These are phyloP conservation scores for Siniperca knerii DNA, from an alignment of 2,113 vertebrate species.

Conservation along the genomic window DNA sequence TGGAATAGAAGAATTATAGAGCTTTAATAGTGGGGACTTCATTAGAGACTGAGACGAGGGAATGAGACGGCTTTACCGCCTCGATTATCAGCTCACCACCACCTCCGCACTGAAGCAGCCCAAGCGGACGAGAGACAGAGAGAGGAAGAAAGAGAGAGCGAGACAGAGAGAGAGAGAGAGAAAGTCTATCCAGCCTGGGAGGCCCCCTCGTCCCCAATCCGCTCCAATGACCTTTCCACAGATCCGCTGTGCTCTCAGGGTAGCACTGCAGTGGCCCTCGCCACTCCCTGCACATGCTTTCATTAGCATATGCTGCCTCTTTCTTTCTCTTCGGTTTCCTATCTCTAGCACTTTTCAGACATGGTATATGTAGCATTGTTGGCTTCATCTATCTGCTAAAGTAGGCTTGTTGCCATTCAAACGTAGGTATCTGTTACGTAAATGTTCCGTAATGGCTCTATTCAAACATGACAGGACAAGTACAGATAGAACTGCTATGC, in stretches of 20 bases:
- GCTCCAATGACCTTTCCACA: conserved; percentile 78
- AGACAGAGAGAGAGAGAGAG: conserved; percentile 5
- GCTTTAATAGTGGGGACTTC: conserved; percentile 79
- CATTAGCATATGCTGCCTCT: conserved; percentile 73
- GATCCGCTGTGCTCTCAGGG: conserved; percentile 70
- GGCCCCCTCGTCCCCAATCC: conserved; percentile 68
- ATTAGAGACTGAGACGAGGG: conserved; percentile 79
- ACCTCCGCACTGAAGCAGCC: conserved; percentile 58
- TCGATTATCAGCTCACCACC: conserved; percentile 77
- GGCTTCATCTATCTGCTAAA: conserved; percentile 5
- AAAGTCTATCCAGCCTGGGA: conserved; percentile 66
- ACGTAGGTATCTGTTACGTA: too few species aligned
- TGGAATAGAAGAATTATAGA: conserved; percentile 76
- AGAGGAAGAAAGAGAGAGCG: conserved; percentile 2
- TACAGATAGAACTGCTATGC: too few species aligned
- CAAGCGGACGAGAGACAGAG: conserved; percentile 30
- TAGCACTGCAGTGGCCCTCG: conserved; percentile 33
- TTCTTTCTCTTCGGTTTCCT: neutral
- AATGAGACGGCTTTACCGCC: conserved; percentile 76
- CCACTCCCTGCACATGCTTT: conserved; percentile 58
- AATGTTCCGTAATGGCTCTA: too few species aligned
- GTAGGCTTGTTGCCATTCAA: too few species aligned
- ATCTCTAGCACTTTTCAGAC: conserved; percentile 27
- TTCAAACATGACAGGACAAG: too few species aligned
- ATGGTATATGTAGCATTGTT: neutral